Conservation (phyloP, 35 echinoderm and acorn worm genomes). For the Lytechinus pictus region DNA sequence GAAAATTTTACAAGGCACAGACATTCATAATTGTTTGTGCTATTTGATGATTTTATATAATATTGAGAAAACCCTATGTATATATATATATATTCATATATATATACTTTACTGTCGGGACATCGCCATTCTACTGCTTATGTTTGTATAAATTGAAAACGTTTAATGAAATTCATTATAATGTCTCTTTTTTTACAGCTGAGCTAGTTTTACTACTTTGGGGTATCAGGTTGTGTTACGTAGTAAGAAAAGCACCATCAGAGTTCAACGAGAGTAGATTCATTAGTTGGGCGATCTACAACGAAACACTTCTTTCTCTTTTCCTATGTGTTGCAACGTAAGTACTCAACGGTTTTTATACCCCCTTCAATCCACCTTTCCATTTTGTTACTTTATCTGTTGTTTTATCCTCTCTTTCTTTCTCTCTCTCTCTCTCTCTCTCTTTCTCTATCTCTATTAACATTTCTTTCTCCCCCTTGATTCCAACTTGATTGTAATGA, state of each 20-base stretch:
- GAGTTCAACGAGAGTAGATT: constrained; percentile 99
- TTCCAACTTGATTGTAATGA: too few relatives aligned
- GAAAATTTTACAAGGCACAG: too few relatives aligned
- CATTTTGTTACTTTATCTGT: neutral
- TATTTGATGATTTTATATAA: too few relatives aligned
- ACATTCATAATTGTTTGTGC: too few relatives aligned
- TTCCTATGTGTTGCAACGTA: constrained; percentile 95
- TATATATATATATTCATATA: too few relatives aligned
- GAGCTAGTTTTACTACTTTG: constrained; percentile 90
- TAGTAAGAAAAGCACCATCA: constrained; percentile 96
- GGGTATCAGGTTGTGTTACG: constrained; percentile 94
- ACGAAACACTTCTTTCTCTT: constrained; percentile 96
- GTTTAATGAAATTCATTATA: too few relatives aligned
- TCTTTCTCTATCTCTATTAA: neutral
- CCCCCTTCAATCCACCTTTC: too few relatives aligned
- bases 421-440: neutral
- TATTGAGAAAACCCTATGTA: too few relatives aligned
- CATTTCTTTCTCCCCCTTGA: too few relatives aligned
- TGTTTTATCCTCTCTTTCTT: neutral
- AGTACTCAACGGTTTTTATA: constrained; percentile 44
- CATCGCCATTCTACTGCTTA: too few relatives aligned
- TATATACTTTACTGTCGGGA: too few relatives aligned
- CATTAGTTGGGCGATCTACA: constrained; percentile 99
- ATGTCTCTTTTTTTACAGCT: constrained; percentile 58
- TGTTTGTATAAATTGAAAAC: too few relatives aligned